These are phyloP conservation scores for Limanda limanda DNA, from an alignment of 2,113 vertebrate species.

Conservation along the genomic window DNA sequence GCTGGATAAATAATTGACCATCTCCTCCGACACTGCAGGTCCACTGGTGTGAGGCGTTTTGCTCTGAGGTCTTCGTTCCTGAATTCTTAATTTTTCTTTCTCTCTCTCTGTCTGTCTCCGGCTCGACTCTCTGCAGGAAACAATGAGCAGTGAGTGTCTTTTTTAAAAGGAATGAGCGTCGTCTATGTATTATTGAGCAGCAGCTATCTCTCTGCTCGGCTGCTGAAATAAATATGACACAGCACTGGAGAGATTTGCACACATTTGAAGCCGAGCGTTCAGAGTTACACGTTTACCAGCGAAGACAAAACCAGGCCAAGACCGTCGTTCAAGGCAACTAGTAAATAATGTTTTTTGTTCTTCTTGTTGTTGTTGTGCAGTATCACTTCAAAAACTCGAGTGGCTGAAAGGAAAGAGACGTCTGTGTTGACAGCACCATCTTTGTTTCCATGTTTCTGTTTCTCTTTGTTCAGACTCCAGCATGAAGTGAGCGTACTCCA, in stretches of 20 bases:
- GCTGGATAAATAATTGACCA: constrained; percentile 67
- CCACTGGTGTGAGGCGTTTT: constrained; percentile 52
- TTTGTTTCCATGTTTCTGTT: not conserved
- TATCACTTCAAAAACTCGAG: constrained; percentile 9
- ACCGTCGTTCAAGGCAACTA: constrained; percentile 24
- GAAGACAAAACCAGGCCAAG: constrained; percentile 19
- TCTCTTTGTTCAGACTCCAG: not conserved
- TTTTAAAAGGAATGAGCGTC: constrained; percentile 37
- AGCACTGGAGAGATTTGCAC: constrained; percentile 56
- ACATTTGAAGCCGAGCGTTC: constrained; percentile 46
- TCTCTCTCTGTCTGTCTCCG: constrained; percentile 39
- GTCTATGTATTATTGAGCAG: constrained; percentile 76
- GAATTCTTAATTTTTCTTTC: constrained; percentile 26
- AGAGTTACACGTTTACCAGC: constrained; percentile 31
- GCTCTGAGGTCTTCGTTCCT: constrained; percentile 43
- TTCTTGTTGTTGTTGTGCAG: not conserved
- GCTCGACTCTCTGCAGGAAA: constrained; percentile 55
- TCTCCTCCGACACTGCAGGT: constrained; percentile 31
- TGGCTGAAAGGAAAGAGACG: not conserved
- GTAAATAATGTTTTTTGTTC: constrained; percentile 15
- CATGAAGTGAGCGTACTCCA: not conserved
- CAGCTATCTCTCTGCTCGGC: constrained; percentile 63
- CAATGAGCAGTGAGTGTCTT: constrained; percentile 36
- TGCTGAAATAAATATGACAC: constrained; percentile 75
- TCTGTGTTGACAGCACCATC: not conserved